Evolutionary conservation across 1,140 invertebrate species (phyloP).

Genomic region (Aphelinus atriplicis): DNA sequence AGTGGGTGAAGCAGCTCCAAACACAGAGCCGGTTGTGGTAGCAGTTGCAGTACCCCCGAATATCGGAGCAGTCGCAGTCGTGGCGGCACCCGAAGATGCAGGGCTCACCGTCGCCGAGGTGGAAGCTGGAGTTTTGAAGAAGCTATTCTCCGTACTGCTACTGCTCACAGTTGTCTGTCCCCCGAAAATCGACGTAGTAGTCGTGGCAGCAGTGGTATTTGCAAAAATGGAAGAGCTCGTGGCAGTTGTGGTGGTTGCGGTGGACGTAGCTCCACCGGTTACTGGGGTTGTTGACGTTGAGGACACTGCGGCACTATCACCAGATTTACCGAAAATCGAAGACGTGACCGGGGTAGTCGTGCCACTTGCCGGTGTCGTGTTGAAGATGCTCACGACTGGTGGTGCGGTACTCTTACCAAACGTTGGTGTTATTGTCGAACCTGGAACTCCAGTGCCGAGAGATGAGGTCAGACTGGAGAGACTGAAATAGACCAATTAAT

Average conservation of each 20-base stretch:
- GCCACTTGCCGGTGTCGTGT: too few species aligned
- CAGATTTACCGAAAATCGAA: neutral
- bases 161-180: neutral
- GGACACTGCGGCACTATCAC: neutral
- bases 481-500: too few species aligned
- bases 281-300: neutral
- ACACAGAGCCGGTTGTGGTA: conserved; percentile 24
- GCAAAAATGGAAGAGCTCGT: conserved; percentile 28
- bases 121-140: conserved; percentile 30
- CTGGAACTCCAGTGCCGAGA: neutral
- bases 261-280: neutral
- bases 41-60: conserved; percentile 41
- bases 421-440: conserved; percentile 37
- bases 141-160: conserved; percentile 3
- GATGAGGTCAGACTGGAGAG: too few species aligned
- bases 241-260: conserved; percentile 14
- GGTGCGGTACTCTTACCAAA: conserved; percentile 38
- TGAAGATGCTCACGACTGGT: conserved; percentile 9
- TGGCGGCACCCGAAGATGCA: neutral
- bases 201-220: neutral
- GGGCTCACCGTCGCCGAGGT: neutral
- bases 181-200: conserved; percentile 25
- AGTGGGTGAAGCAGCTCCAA: conserved; percentile 14
- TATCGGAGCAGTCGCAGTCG: conserved; percentile 36
- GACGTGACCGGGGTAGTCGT: too few species aligned